Evolutionary conservation across 2,888 invertebrate species (phyloP).

Genomic region (Callosobruchus maculatus): DNA sequence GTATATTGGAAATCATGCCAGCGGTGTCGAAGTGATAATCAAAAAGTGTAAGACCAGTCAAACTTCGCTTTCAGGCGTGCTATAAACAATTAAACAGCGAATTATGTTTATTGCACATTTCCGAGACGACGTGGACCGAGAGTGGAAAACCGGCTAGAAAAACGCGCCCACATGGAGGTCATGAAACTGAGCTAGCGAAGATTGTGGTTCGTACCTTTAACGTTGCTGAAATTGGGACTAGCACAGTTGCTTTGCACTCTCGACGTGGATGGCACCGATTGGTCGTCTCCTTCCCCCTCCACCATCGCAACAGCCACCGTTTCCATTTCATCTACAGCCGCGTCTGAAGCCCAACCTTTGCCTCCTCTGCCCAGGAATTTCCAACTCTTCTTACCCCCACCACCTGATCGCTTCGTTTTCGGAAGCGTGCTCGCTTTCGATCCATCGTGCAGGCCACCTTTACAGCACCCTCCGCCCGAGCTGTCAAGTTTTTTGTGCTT

Average conservation of each 20-base stretch:
- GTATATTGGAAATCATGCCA: too few species aligned
- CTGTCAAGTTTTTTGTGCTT: slow-evolving; percentile 4
- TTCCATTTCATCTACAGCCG: slow-evolving; percentile 34
- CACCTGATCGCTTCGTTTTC: slow-evolving; percentile 34
- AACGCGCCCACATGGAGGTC: too few species aligned
- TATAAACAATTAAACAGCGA: too few species aligned
- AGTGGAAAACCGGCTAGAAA: too few species aligned
- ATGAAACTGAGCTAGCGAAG: too few species aligned
- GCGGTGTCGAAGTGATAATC: too few species aligned
- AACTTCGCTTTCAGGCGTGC: too few species aligned
- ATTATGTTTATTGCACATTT: too few species aligned
- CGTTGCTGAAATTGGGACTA: slow-evolving; percentile 30
- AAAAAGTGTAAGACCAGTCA: too few species aligned
- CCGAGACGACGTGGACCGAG: too few species aligned
- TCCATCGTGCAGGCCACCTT: slow-evolving; percentile 31
- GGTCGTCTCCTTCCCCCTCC: slow-evolving; percentile 34
- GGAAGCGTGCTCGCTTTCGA: slow-evolving; percentile 42
- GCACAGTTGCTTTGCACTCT: slow-evolving; percentile 40
- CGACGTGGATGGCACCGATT: slow-evolving; percentile 44
- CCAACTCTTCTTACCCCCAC: slow-evolving; percentile 41
- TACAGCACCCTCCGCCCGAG: slow-evolving; percentile 20
- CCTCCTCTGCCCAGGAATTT: slow-evolving; percentile 37
- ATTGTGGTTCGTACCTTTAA: slow-evolving; percentile 14
- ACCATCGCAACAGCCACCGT: slow-evolving; percentile 6
- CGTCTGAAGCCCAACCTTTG: slow-evolving; percentile 40